Conservation (phyloP, 2,113 vertebrate genomes). For the Erpornis zantholeuca region DNA sequence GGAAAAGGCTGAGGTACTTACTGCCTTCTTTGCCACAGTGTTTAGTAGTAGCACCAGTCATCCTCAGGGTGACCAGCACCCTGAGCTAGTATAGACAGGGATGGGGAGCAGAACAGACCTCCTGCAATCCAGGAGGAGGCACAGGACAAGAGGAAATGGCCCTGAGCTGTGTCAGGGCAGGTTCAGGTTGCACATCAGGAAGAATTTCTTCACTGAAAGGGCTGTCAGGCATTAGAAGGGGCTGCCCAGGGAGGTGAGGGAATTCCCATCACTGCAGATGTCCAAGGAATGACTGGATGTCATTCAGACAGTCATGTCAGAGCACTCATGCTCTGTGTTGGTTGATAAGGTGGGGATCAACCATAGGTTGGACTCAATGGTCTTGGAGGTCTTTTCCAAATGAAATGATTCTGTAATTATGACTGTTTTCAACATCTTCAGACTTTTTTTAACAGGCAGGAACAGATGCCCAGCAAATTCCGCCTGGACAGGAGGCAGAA, state of each 20-base stretch:
- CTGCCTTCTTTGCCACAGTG: not conserved
- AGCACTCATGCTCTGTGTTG: not conserved
- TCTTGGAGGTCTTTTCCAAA: not conserved
- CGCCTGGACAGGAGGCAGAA: not conserved
- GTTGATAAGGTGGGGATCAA: not conserved
- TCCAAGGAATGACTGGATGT: not conserved
- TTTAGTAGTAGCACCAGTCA: too few relatives aligned
- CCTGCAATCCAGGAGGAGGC: not conserved
- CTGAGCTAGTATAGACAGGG: not conserved
- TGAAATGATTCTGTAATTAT: not conserved
- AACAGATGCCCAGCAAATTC: not conserved
- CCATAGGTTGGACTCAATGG: rapidly evolving
- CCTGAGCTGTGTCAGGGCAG: not conserved
- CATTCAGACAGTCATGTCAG: too few relatives aligned
- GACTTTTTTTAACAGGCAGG: not conserved
- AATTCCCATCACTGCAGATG: too few relatives aligned
- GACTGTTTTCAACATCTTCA: not conserved
- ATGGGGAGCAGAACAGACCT: not conserved
- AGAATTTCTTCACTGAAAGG: not conserved
- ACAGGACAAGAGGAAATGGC: not conserved
- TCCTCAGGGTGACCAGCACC: not conserved
- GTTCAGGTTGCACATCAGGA: not conserved
- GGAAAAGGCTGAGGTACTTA: not conserved
- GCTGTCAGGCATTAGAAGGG: not conserved
- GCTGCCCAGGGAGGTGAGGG: not conserved